phyloP scores from a whole-genome alignment of 2,113 vertebrate species.

The Euleptes europaea region DNA sequence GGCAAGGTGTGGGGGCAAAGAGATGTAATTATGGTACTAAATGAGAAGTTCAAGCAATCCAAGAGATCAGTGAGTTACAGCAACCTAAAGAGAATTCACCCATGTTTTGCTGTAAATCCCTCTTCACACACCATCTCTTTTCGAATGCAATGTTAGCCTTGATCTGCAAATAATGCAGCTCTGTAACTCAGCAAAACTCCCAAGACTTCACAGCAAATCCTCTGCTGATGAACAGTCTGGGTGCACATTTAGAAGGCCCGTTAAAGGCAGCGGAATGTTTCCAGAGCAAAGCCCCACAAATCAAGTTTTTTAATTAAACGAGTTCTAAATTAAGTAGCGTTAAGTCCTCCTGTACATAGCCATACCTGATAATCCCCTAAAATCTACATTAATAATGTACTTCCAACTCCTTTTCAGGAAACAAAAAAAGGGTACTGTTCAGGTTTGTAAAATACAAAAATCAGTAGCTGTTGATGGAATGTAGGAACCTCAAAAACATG shows the following conservation, averaged over 20 bases:
- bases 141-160: slow-evolving; percentile 32
- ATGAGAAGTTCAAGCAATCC: background rate
- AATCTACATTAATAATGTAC: slow-evolving; percentile 62
- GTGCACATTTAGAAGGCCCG: background rate
- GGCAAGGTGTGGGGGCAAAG: too few species aligned
- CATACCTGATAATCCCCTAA: slow-evolving; percentile 17
- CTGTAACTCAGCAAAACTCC: slow-evolving; percentile 9
- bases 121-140: slow-evolving; percentile 2
- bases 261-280: slow-evolving; percentile 34
- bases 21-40: too few species aligned
- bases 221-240: background rate
- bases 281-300: slow-evolving; percentile 32
- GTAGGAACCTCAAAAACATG: too few species aligned
- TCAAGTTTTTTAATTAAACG: slow-evolving; percentile 53
- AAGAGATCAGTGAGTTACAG: background rate
- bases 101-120: slow-evolving; percentile 34
- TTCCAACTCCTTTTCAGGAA: background rate
- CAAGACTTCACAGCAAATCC: slow-evolving; percentile 8
- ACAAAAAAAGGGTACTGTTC: background rate
- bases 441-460: slow-evolving; percentile 35
- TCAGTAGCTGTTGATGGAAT: background rate
- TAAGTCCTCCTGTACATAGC: slow-evolving; percentile 46
- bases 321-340: slow-evolving; percentile 46
- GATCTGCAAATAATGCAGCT: slow-evolving; percentile 52
- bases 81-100: slow-evolving; percentile 29